Evolutionary conservation across 2,797 vertebrate species (phyloP).

Genomic region (Hozukius guyotensis): DNA sequence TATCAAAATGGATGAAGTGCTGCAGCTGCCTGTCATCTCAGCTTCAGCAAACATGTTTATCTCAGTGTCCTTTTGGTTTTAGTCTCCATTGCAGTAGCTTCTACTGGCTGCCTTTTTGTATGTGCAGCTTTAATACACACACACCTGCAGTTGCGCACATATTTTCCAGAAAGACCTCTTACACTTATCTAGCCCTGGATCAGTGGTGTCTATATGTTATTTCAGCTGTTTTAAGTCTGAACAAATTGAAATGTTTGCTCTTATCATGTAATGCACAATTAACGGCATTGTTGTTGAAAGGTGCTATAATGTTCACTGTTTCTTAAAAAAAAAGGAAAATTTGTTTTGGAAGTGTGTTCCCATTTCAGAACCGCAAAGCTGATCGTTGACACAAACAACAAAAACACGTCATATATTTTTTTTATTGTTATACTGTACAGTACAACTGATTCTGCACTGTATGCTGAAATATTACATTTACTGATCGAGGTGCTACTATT

Average conservation of each 20-base stretch:
- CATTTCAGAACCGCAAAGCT: neutral
- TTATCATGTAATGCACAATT: neutral
- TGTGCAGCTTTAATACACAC: neutral
- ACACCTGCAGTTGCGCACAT: neutral
- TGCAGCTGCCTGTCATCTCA: neutral
- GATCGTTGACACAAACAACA: neutral
- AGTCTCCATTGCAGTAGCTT: neutral
- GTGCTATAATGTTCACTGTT: neutral
- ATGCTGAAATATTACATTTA: slow-evolving; percentile 70
- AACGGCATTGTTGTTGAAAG: neutral
- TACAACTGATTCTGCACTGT: slow-evolving; percentile 65
- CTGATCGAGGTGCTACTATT: slow-evolving; percentile 69
- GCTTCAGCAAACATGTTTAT: neutral
- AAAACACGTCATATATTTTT: slow-evolving; percentile 35
- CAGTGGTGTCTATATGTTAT: neutral
- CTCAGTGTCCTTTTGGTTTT: neutral
- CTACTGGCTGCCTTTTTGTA: neutral
- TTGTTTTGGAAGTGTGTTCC: neutral
- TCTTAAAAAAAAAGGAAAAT: neutral
- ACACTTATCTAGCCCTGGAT: neutral
- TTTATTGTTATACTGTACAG: slow-evolving; percentile 80
- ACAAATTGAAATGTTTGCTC: neutral
- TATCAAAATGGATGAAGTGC: neutral
- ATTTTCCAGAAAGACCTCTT: neutral
- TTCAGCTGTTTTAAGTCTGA: neutral